Base-by-base conservation (phyloP, 1,140 invertebrate genomes). In the Apocrypta bakeri region DNA sequence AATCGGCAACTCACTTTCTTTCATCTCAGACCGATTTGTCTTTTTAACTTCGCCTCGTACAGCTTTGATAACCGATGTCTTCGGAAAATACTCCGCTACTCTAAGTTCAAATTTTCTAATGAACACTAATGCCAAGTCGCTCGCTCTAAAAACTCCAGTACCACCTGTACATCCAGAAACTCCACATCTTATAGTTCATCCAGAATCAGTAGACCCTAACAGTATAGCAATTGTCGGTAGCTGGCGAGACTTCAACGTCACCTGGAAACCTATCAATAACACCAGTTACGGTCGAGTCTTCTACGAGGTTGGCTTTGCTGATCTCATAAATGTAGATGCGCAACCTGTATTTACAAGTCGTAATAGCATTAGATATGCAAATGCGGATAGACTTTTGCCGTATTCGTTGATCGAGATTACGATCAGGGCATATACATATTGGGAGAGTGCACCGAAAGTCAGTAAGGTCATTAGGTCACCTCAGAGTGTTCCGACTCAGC, bases 271-370 rank as follows among this genome's bases (percentile, higher is more conserved):
- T 0, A 94, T 96, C 0, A 90, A 90, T 0, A 94, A 95, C 80
- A 94, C 96, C 2, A 98, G 97, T 85, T 96, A 96, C 86, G 96
- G 96, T 31, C 93, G 93, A 12, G 94, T 98, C 0, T 96, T 95
- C 85, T 99, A 98, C 87, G 96, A 97, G 89, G 93, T 98, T 29
- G 95, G 94, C 87, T 93, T 97, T 63, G 92, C 87, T 1, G 90
- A 92, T 84, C 89, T 89, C 12, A 90, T 90, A 11, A 92, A 92
- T 56, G 90, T 89, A 0, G 89, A 91, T 81, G 88, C 88, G 0
- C 90, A 90, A 68, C 83, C 90, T 1, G 88, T 91, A 76, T 90
- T 89, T 31, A 92, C 90, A 0, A 91, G 85, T 1, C 88, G 90
- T 74, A 91, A 88, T 31, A 85, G 88, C 27, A 90, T 93, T 78